Evolutionary conservation across 1,140 invertebrate species (phyloP), one percentile per base, ranked within the genome.

Genomic region (Calliphora vicina): DNA sequence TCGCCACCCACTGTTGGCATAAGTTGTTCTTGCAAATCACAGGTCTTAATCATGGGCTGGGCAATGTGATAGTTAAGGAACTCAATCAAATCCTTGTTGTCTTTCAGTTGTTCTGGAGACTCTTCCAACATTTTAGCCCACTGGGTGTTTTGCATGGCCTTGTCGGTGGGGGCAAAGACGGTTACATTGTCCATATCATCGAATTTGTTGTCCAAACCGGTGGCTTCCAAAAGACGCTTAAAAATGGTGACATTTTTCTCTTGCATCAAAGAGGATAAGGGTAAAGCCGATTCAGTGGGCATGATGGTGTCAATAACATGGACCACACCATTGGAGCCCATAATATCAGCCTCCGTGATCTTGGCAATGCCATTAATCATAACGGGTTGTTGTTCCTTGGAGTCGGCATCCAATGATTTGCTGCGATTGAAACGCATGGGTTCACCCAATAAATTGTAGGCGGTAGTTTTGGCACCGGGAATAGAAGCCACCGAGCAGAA

Each of bases 241-340:
- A 93, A 92, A 83, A 92, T 91, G 2, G 91, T 91, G 17, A 91
- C 87, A 86, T 93, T 92, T 83, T 92, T 89, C 27, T 91, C 88
- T 72, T 90, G 86, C 84, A 92, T 87, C 43, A 91, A 85, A 23
- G 90, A 87, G 15, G 88, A 89, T 82, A 92, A 87, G 27, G 91
- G 91, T 80, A 92, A 86, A 0, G 91, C 91, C 17, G 91, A 89
- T 43, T 93, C 91, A 0, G 94, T 95, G 82, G 94, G 93, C 73
- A 95, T 89, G 20, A 95, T 89, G 12, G 91, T 91, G 85, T 95
- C 94, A 42, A 95, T 93, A 0, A 95, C 89, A 87, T 95, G 94
- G 6, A 95, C 91, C 0, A 95, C 93, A 25, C 95, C 95, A 87
- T 95, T 95, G 4, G 92, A 93, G 9, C 93, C 94, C 87, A 92